Conservation (phyloP, 2,888 invertebrate species). For the Gandaritis pyraliata region DNA sequence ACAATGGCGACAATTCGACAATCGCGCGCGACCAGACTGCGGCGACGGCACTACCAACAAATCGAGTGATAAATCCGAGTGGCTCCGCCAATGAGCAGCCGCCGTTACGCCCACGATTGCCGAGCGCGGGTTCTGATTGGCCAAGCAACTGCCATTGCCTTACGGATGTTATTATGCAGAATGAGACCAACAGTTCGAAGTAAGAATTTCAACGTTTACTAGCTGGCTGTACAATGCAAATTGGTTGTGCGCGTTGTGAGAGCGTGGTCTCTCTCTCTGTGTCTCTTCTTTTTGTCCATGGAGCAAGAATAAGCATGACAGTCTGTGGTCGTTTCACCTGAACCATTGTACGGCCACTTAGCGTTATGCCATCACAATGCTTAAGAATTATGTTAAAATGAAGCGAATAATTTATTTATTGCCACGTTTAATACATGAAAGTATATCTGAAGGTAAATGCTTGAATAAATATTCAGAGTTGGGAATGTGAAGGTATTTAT, state of each 20-base stretch:
- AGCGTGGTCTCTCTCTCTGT: conserved; percentile 70
- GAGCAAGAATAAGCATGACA: conserved; percentile 65
- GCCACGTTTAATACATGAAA: conserved; percentile 40
- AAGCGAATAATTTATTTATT: conserved; percentile 49
- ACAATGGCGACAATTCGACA: conserved; percentile 83
- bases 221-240: conserved; percentile 79
- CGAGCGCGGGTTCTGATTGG: conserved; percentile 74
- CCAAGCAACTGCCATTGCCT: conserved; percentile 82
- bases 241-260: conserved; percentile 75
- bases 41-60: conserved; percentile 77
- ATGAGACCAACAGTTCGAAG: conserved; percentile 80
- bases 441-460: conserved; percentile 37
- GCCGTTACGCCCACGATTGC: conserved; percentile 77
- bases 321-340: conserved; percentile 57
- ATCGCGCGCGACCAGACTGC: conserved; percentile 80
- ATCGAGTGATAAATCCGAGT: conserved; percentile 79
- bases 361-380: conserved; percentile 54
- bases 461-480: conserved; percentile 29
- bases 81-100: conserved; percentile 68
- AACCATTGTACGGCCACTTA: conserved; percentile 60
- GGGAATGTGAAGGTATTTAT: conserved; percentile 19
- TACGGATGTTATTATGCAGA: conserved; percentile 83
- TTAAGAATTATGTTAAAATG: conserved; percentile 55
- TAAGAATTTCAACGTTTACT: conserved; percentile 82
- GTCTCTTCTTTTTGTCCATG: conserved; percentile 63